Evolutionary conservation across 2,113 vertebrate species (phyloP), one percentile per base, ranked within the genome.

Genomic region (Mustelus asterias): DNA sequence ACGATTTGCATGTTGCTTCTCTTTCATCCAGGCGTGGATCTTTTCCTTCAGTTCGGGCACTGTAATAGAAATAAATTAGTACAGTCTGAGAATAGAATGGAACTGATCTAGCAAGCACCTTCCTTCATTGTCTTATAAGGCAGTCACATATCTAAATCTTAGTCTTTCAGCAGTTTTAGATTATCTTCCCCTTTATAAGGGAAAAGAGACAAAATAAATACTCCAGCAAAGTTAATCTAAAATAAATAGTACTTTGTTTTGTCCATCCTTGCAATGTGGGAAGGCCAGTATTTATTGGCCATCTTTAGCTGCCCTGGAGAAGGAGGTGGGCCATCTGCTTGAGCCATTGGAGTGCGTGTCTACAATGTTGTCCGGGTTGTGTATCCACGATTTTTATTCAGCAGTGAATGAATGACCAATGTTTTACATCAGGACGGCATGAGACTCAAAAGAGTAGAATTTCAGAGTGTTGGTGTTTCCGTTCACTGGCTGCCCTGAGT

Each of bases 11-110:
- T 98, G 98, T 96, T 98, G 99, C 96, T 99, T 99, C 97, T 98
- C 98, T 97, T 98, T 98, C 99, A 99, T 99, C 99, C 99, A 99
- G 63, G 98, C 97, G 1, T 99, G 98, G 96, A 99, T 99, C 96
- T 98, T 98, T 96, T 99, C 99, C 97, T 99, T 99, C 96, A 99
- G 97, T 96, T 99, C 99, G 96, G 99, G 99, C 97, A 99, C 99
- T 99, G 96, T 18, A 37, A 89, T 13, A 1, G 0, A 63, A 13
- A 41, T 48, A 85, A 83, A 95, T 33, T 94, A 95, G 6, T 89
- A 86, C 65, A 90, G 6, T 54, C 69, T 60, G 63, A 80, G 76
- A 65, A n/a, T 8, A 65, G 60, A 37, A 37, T 67, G 60, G 65
- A 95, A 95, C 29, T 76, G 78, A 24, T 26, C n/a, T 26, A 96